phyloP scores from a whole-genome alignment of 2,797 vertebrate genomes.

The Sardinella longiceps region DNA sequence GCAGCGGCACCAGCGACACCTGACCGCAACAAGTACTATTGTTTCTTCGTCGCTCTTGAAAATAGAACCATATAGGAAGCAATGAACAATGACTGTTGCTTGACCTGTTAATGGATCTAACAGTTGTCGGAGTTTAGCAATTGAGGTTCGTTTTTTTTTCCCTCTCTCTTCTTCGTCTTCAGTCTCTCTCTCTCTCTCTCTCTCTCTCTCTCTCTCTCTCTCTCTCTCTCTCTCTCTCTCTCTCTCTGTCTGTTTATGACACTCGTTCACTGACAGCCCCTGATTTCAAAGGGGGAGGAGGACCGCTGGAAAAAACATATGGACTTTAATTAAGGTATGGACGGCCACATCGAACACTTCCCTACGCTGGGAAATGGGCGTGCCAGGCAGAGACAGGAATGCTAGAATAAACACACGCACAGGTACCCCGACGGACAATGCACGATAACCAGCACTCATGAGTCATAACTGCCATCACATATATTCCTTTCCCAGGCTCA shows the following conservation, averaged over 20 bases:
- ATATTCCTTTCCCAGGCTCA: slow-evolving; percentile 69
- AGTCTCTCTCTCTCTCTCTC: slow-evolving; percentile 22
- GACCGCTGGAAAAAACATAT: slow-evolving; percentile 60
- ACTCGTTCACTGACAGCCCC: neutral
- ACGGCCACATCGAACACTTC: neutral
- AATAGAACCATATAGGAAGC: slow-evolving; percentile 76
- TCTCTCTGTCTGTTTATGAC: neutral
- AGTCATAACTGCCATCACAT: slow-evolving; percentile 70
- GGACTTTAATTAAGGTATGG: slow-evolving; percentile 56
- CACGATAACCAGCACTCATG: slow-evolving; percentile 61
- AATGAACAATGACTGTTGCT: slow-evolving; percentile 82
- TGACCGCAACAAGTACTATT: slow-evolving; percentile 61
- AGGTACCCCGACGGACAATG: slow-evolving; percentile 54
- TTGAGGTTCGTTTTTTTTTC: slow-evolving; percentile 17
- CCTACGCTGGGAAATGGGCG: slow-evolving; percentile 38
- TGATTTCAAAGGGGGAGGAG: slow-evolving; percentile 36
- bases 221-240: slow-evolving; percentile 5
- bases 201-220: neutral
- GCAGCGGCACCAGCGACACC: slow-evolving; percentile 56
- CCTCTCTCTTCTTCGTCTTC: slow-evolving; percentile 2
- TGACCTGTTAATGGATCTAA: slow-evolving; percentile 79
- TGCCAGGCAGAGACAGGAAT: slow-evolving; percentile 46
- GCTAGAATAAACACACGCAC: slow-evolving; percentile 55
- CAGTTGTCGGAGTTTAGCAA: slow-evolving; percentile 56
- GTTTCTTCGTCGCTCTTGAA: slow-evolving; percentile 71